A percentile compares a stretch with the other conserved stretches of the same genome.
Conservation (phyloP, 92 coral and sea anemone species). For the Heteractis magnifica region DNA sequence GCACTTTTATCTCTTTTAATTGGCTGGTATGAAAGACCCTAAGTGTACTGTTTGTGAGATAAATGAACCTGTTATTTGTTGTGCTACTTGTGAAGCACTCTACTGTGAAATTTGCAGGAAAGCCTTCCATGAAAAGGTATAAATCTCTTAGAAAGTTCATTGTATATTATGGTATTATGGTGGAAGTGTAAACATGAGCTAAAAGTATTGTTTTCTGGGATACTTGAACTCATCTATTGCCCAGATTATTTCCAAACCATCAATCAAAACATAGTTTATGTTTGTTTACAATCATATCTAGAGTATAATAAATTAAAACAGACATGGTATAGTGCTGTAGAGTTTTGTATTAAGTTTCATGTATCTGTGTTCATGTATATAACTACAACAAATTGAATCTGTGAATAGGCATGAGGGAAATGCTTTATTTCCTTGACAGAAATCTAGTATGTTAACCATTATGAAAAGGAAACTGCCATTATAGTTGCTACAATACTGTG, state of each 20-base stretch:
- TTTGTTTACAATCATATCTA: no score
- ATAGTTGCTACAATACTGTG: no score
- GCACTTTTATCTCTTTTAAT: neutral
- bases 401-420: no score
- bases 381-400: no score
- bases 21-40: constrained; percentile 62
- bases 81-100: constrained; percentile 90
- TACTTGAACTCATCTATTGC: neutral
- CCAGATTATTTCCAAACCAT: neutral
- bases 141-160: neutral
- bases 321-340: no score
- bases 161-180: neutral
- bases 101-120: constrained; percentile 74
- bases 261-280: neutral
- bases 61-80: constrained; percentile 80
- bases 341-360: no score
- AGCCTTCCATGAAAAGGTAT: constrained; percentile 65
- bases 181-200: neutral
- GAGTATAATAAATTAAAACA: no score
- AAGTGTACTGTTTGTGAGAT: constrained; percentile 82
- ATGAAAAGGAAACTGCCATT: no score
- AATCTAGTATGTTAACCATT: no score
- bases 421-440: no score
- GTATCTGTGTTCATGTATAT: no score
- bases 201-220: neutral